Evolutionary conservation across 2,888 invertebrate species (phyloP), one percentile per base, ranked within the genome.

Genomic region (Pherbina coryleti): DNA sequence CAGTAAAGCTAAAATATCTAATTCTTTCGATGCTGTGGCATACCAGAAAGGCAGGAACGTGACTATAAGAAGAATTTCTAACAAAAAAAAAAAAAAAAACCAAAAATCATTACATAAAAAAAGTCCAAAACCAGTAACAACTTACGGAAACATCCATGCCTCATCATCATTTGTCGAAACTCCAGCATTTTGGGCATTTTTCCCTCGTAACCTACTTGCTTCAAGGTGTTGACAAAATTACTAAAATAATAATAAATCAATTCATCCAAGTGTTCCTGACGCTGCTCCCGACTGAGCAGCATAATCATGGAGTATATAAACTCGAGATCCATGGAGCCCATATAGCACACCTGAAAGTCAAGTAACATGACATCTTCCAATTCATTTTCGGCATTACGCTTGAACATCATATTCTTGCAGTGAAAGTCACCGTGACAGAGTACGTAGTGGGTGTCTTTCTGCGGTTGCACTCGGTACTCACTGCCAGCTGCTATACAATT

Each of bases 381-480:
- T 4, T 71, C 34, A 4, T 34, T 76, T 0, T 76, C 34, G 14
- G 79, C 57, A 25, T 75, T 57, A 7, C 82, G 76, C 69, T 82
- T 84, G 17, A 86, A 85, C 86, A 88, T 85, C 57, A 88, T 76
- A 49, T 88, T 88, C 31, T 84, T 84, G 7, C 79, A 69, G 75
- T 88, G 88, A 44, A 88, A 85, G 76, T 88, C 88, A 0, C 88
- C 88, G 75, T 88, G 88, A 71, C 83, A 83, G 3, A 88, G 82
- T 0, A 85, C 85, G 25, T 84, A 84, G 37, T 80, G 28, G 8
- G 74, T 76, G 11, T 79, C 79, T 0, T 64, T 8, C 19, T 80
- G 79, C 7, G 69, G 82, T 44, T 83, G 83, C 4, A 67, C 57
- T 51, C 69, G 76, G n/a, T 75, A 79, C 55, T 80, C 79, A 5